phyloP scores from a whole-genome alignment of 1,140 invertebrate species.

The Anoplolepis gracilipes region DNA sequence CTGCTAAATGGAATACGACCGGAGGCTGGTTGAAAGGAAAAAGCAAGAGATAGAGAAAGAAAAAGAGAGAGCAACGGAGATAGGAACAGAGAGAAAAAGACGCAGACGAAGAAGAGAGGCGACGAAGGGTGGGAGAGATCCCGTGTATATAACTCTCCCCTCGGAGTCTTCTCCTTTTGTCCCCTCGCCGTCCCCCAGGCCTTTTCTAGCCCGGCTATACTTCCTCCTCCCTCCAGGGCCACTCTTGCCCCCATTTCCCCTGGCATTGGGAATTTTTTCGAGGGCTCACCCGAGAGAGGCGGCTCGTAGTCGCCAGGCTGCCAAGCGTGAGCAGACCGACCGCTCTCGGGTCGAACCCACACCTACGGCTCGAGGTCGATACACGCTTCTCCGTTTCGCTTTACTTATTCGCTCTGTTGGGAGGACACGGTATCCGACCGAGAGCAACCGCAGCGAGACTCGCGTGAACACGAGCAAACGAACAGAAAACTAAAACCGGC shows the following conservation, averaged over 20 bases:
- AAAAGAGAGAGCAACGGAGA: background rate
- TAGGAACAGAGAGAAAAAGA: background rate
- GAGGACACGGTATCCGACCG: constrained; percentile 70
- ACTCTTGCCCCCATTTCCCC: constrained; percentile 81
- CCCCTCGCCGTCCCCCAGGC: constrained; percentile 36
- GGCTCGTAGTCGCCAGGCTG: constrained; percentile 71
- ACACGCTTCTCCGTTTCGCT: constrained; percentile 78
- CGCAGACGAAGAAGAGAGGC: constrained; percentile 49
- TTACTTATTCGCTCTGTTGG: constrained; percentile 69
- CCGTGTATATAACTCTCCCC: constrained; percentile 56
- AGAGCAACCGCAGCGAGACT: constrained; percentile 68
- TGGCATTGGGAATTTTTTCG: constrained; percentile 79
- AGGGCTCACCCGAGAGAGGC: constrained; percentile 67
- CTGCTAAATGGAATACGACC: constrained; percentile 79
- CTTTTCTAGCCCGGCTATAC: constrained; percentile 36
- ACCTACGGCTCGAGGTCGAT: constrained; percentile 78
- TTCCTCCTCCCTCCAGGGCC: constrained; percentile 65
- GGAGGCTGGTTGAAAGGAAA: constrained; percentile 47
- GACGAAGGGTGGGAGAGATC: constrained; percentile 2
- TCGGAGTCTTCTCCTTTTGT: constrained; percentile 29
- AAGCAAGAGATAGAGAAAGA: constrained; percentile 14
- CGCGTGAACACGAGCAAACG: constrained; percentile 37
- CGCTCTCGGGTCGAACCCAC: constrained; percentile 64
- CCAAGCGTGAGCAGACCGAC: constrained; percentile 68
- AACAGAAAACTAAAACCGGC: constrained; percentile 3